Evolutionary conservation across 2,113 vertebrate genomes (phyloP), one percentile per base, ranked within the genome.

Genomic region (Sceloporus undulatus): DNA sequence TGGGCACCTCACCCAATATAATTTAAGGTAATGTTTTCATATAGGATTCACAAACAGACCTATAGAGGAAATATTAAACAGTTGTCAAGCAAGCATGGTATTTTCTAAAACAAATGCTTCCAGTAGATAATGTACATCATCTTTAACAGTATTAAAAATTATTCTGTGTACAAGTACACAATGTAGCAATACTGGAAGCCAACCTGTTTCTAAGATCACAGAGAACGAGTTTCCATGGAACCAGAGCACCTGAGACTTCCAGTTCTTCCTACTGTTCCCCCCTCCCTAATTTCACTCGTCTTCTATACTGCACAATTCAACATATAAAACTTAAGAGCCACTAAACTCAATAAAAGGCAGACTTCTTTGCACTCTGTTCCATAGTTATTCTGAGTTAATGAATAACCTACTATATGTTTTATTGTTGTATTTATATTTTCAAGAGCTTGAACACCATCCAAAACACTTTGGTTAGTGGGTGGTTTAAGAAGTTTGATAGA

Each of bases 181-280:
- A 0, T 19, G 79, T 5, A 42, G 77, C 85, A 87, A 42, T 42
- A 86, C 27, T 70, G 13, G 25, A 74, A 90, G 42, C 27, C 82
- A 85, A 85, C 78, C 88, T 1, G 82, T 75, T 75, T 25, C 48
- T 29, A 79, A 79, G 70, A 2, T 76, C 3, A 13, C 84, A 87
- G 23, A 0, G 9, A 76, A 90, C 27, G 27, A 90, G 86, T 7
- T 92, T 76, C 82, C 1, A 0, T 40, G 29, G 65, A 90, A 73
- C 4, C 84, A 27, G 27, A 18, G 11, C 59, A 18, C 18, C 59
- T 62, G 59, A 62, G 59, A 62, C 59, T 14, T 16, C 16, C 13
- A 62, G 4, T 62, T 62, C 59, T 71, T 71, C 40, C 73, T 75
- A 88, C 2, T 3, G 0, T 18, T 9, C 8, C 65, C 82, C 56